These are phyloP conservation scores for Loxodonta africana DNA, from an alignment of 2,113 vertebrate species.

Conservation along the genomic window DNA sequence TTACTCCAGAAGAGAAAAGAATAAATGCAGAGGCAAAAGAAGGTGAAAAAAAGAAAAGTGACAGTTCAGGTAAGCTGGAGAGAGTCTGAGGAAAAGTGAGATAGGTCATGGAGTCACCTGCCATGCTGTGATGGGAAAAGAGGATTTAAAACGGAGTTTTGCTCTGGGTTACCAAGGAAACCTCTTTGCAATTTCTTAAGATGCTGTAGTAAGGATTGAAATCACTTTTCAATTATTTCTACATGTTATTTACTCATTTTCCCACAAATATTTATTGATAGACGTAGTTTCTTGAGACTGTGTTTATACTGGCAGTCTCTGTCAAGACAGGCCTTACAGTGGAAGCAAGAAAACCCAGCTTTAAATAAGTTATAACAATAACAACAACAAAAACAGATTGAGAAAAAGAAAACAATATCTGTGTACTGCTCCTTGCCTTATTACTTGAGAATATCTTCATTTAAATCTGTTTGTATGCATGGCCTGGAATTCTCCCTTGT, in stretches of 20 bases:
- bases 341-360: neutral
- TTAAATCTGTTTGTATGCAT: neutral
- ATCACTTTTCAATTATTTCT: neutral
- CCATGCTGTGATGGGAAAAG: neutral
- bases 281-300: neutral
- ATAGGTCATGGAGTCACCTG: too few species aligned
- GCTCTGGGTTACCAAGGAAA: neutral
- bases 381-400: neutral
- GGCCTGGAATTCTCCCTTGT: neutral
- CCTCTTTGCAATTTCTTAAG: neutral
- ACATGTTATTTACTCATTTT: neutral
- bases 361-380: neutral
- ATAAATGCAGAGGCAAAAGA: neutral
- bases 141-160: conserved; percentile 24
- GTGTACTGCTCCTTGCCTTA: neutral
- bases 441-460: neutral
- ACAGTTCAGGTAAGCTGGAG: neutral
- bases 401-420: neutral
- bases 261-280: neutral
- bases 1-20: neutral
- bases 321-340: neutral
- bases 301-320: neutral
- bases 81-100: neutral
- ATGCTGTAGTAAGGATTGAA: neutral
- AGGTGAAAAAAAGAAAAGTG: neutral